A percentile compares a stretch with the other conserved stretches of the same genome.
Conservation (phyloP, 2,888 invertebrate species). For the Gnatocerus cornutus region DNA sequence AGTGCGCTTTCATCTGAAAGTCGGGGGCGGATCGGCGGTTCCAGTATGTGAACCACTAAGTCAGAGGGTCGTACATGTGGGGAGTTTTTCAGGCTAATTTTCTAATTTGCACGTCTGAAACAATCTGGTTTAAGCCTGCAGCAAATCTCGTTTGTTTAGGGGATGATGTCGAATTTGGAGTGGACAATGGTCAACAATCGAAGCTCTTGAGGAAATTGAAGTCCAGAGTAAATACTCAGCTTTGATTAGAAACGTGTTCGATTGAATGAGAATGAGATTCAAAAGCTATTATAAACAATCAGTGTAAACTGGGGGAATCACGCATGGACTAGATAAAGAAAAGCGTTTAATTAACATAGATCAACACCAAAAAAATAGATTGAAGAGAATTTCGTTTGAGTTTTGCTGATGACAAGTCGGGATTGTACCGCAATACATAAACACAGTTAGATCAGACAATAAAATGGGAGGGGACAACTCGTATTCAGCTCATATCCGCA, state of each 20-base stretch:
- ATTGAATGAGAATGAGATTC: conserved; percentile 55
- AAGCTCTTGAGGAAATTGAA: conserved; percentile 64
- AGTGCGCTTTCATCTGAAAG: conserved; percentile 36
- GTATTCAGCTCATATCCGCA: conserved; percentile 36
- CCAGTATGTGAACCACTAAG: conserved; percentile 46
- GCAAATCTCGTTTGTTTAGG: conserved; percentile 35
- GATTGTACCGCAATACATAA: conserved; percentile 10
- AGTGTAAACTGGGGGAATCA: conserved; percentile 23
- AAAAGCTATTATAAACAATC: conserved; percentile 52
- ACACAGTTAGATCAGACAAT: conserved; percentile 42
- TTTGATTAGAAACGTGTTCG: conserved; percentile 64
- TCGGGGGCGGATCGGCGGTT: conserved; percentile 43
- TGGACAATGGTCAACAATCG: conserved; percentile 63
- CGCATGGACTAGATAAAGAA: conserved; percentile 15
- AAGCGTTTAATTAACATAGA: conserved; percentile 34
- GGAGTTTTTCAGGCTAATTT: not conserved
- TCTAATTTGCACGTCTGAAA: not conserved
- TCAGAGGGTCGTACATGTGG: conserved; percentile 31
- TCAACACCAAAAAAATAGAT: conserved; percentile 9
- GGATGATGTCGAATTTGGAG: conserved; percentile 53
- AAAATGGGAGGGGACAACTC: conserved; percentile 51
- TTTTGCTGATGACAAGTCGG: conserved; percentile 6
- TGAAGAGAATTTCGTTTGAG: not conserved
- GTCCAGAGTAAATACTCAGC: conserved; percentile 62
- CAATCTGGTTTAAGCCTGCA: conserved; percentile 6